Percentiles rank a stretch among this genome's conserved stretches.
phyloP scores from a whole-genome alignment of 2,113 vertebrate species.

The Limanda limanda region DNA sequence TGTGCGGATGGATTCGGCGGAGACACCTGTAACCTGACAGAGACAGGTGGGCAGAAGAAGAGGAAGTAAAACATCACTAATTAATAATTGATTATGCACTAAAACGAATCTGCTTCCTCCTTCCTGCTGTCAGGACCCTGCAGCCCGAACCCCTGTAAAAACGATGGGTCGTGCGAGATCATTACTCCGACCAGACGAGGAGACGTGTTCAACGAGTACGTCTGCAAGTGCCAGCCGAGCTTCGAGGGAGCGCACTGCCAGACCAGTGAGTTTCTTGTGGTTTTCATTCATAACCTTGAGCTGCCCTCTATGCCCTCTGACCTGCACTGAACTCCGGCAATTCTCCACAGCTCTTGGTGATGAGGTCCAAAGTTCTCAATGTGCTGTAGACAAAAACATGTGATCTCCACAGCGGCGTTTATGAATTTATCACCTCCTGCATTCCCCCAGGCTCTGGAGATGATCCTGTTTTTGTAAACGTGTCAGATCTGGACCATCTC shows the following conservation, averaged over 20 bases:
- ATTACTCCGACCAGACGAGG: slow-evolving; percentile 82
- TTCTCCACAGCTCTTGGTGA: too few relatives aligned
- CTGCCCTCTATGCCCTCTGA: background rate
- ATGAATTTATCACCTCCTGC: too few relatives aligned
- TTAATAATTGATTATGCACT: background rate
- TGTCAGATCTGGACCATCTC: too few relatives aligned
- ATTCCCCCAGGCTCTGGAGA: too few relatives aligned
- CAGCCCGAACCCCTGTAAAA: slow-evolving; percentile 90
- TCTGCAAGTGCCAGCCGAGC: slow-evolving; percentile 88
- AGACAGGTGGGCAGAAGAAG: slow-evolving; percentile 82
- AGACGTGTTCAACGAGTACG: slow-evolving; percentile 89
- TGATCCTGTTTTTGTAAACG: too few relatives aligned
- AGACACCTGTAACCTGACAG: slow-evolving; percentile 89
- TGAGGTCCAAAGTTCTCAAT: too few relatives aligned
- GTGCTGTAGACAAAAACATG: too few relatives aligned
- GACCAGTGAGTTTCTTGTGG: slow-evolving; percentile 83
- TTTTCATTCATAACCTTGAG: background rate
- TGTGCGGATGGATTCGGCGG: slow-evolving; percentile 90
- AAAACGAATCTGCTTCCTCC: background rate
- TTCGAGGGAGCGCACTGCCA: slow-evolving; percentile 91
- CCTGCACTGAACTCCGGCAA: background rate
- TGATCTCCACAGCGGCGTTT: too few relatives aligned
- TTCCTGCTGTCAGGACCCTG: slow-evolving; percentile 85
- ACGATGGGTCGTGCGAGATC: slow-evolving; percentile 85
- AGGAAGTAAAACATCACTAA: background rate